These are phyloP conservation scores for Hyla sarda DNA, from an alignment of 2,113 vertebrate species.

Conservation along the genomic window DNA sequence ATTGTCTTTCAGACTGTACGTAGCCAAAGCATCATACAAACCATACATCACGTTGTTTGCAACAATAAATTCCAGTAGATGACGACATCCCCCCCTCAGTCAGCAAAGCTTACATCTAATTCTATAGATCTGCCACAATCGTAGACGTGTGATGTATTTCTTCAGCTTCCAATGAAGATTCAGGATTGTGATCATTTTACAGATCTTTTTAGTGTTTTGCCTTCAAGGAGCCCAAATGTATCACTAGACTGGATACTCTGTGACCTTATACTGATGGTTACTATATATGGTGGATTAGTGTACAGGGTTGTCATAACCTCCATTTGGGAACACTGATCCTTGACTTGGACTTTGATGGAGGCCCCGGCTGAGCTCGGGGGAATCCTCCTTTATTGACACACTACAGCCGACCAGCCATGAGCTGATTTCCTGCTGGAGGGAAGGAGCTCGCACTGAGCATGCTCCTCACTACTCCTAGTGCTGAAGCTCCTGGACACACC, in stretches of 20 bases:
- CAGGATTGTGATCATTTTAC: too few relatives aligned
- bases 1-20: too few relatives aligned
- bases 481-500: not conserved
- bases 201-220: not conserved
- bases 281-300: not conserved
- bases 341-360: slow-evolving; percentile 9
- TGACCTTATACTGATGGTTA: not conserved
- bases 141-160: not conserved
- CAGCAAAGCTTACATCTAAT: too few relatives aligned
- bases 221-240: too few relatives aligned
- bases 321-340: too few relatives aligned
- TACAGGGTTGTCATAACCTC: not conserved
- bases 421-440: slow-evolving; percentile 48
- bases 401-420: slow-evolving; percentile 42
- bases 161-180: not conserved
- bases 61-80: not conserved
- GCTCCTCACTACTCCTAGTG: slow-evolving; percentile 30
- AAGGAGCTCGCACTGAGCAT: slow-evolving; percentile 64
- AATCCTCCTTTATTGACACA: not conserved
- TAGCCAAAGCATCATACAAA: too few relatives aligned
- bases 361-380: not conserved
- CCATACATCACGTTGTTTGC: not conserved
- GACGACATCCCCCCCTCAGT: not conserved
- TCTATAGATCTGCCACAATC: not conserved
- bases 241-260: not conserved